Evolutionary conservation across 2,888 invertebrate species (phyloP).

Genomic region (Xiphydria camelus): DNA sequence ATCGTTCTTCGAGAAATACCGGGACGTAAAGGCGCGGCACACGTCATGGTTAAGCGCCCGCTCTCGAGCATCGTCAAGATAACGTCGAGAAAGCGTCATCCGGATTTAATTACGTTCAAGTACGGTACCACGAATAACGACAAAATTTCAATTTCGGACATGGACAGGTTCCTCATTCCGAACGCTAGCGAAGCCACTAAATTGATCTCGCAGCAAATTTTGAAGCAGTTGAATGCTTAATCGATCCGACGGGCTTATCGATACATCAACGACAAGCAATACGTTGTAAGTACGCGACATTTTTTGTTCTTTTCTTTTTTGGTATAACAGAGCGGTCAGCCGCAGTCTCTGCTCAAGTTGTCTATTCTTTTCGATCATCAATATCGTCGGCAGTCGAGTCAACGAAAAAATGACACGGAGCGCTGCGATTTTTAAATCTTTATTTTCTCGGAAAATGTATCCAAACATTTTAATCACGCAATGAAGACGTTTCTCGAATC

Average conservation of each 20-base stretch:
- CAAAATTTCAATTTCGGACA: slow-evolving; percentile 79
- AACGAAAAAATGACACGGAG: no score
- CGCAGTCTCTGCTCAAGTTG: no score
- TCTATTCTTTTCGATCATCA: no score
- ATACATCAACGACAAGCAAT: neutral
- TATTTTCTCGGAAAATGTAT: no score
- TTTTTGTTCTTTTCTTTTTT: no score
- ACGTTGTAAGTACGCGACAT: no score
- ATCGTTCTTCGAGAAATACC: slow-evolving; percentile 81
- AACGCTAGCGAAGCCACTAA: slow-evolving; percentile 89
- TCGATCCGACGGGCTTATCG: no score
- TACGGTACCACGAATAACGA: slow-evolving; percentile 87
- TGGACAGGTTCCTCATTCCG: slow-evolving; percentile 91
- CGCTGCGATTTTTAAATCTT: no score
- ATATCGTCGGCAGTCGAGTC: no score
- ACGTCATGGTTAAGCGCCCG: slow-evolving; percentile 84
- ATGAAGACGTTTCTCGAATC: no score
- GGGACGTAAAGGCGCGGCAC: slow-evolving; percentile 77
- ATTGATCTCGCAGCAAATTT: slow-evolving; percentile 86
- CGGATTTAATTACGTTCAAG: slow-evolving; percentile 96
- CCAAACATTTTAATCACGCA: no score
- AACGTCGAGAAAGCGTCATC: slow-evolving; percentile 92
- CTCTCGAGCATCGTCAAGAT: slow-evolving; percentile 94
- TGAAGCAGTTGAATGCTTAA: slow-evolving; percentile 63
- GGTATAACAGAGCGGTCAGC: no score